A percentile compares a stretch with the other conserved stretches of the same genome.
Evolutionary conservation across 2,888 invertebrate genomes (phyloP).

Genomic region (Oegoconia quadripuncta): DNA sequence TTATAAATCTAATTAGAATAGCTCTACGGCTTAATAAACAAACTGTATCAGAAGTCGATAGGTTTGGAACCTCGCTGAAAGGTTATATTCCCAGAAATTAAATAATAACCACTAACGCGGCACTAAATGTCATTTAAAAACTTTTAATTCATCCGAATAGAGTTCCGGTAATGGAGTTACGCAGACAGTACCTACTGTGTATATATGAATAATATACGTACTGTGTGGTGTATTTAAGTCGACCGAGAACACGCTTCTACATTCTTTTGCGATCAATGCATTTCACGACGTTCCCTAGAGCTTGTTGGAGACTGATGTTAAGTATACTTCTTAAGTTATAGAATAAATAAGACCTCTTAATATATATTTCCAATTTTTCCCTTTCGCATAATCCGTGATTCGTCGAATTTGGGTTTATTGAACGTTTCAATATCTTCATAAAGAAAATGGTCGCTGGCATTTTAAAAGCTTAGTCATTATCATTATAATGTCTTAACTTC

Average conservation of each 20-base stretch:
- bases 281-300: constrained; percentile 19
- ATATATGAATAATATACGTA: constrained; percentile 3
- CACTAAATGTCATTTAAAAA: constrained; percentile 24
- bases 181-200: constrained; percentile 12
- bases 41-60: too few relatives aligned
- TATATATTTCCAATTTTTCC: too few relatives aligned
- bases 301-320: constrained; percentile 22
- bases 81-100: constrained; percentile 1
- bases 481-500: constrained; percentile 11
- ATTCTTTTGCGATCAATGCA: constrained; percentile 16
- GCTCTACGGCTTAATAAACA: too few relatives aligned
- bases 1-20: not conserved
- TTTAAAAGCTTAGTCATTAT: constrained; percentile 3
- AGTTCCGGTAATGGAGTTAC: constrained; percentile 24
- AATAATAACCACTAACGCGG: constrained; percentile 9
- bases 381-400: too few relatives aligned
- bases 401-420: too few relatives aligned
- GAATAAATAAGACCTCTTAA: too few relatives aligned
- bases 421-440: not conserved
- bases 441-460: constrained; percentile 2
- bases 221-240: constrained; percentile 11
- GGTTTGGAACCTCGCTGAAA: not conserved
- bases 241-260: constrained; percentile 2
- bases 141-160: constrained; percentile 25
- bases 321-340: not conserved